These are phyloP conservation scores for Hyperopisus bebe DNA, from an alignment of 2,113 vertebrate species.

Conservation along the genomic window DNA sequence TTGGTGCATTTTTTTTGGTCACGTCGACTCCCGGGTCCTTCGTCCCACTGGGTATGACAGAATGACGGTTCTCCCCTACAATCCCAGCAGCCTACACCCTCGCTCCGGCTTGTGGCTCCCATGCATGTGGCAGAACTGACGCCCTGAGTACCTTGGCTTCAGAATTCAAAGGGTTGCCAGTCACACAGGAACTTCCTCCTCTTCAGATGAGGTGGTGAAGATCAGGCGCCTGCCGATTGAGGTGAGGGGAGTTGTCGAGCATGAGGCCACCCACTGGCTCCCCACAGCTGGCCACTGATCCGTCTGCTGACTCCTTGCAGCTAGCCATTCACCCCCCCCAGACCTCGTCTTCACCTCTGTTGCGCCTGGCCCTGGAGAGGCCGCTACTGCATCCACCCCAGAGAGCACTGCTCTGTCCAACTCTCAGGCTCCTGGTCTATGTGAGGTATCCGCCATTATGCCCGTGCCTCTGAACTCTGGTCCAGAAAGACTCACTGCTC, in stretches of 20 bases:
- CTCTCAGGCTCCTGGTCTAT: not conserved
- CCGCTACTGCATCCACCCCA: not conserved
- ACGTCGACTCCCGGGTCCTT: not conserved
- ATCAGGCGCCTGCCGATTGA: not conserved
- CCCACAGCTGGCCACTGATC: too few relatives aligned
- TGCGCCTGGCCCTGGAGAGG: not conserved
- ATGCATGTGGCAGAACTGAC: not conserved
- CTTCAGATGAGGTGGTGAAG: not conserved
- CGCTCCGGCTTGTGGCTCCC: not conserved
- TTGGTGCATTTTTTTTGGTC: not conserved
- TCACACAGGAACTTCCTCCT: not conserved
- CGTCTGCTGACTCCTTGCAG: too few relatives aligned
- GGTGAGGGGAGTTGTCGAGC: not conserved
- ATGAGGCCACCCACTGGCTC: not conserved
- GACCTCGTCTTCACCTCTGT: not conserved
- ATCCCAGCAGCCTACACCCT: not conserved
- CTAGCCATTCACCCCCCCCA: too few relatives aligned
- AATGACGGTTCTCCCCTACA: not conserved
- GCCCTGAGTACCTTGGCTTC: too few relatives aligned
- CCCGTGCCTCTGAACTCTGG: not conserved
- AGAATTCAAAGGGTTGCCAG: too few relatives aligned
- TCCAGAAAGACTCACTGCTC: not conserved
- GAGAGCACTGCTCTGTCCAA: not conserved
- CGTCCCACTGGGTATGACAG: not conserved
- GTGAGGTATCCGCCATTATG: not conserved